Evolutionary conservation across 2,797 vertebrate species (phyloP), one percentile per base, ranked within the genome.

Genomic region (Sebastiscus tertius): DNA sequence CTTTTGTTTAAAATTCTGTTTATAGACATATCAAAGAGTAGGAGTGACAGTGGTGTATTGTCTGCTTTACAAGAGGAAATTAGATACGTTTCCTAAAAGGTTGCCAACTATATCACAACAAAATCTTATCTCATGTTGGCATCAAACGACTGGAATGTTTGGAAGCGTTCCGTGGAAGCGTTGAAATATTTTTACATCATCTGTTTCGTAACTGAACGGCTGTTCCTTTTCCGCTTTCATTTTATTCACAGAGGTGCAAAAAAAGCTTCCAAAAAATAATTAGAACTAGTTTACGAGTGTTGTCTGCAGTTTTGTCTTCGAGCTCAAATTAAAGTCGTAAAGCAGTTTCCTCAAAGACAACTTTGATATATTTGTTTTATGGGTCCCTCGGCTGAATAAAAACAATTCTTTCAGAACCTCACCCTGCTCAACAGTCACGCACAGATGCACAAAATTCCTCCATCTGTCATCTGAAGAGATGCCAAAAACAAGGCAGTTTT

Each of bases 391-490:
- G 55, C 31, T 66, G 20, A 77, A 81, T 33, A 18, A 78, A 81
- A 70, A 31, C 61, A 33, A 12, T 36, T 64, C 24, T 69, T 63
- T 39, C 7, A 36, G 67, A 69, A 16, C 27, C 14, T 22, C n/a
- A 10, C 24, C 11, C 14, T 18, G 61, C 34, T 33, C 36, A n/a
- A 3, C 58, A 24, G 75, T 66, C 72, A 75, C 62, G 67, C 79
- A 88, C 84, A 86, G 75, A 92, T 82, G 85, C 67, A 78, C 70
- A 61, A 75, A 75, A 84, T 74, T 73, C 76, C 84, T 87, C 93
- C 93, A 94, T 94, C 94, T 94, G 94, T 87, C 89, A 84, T 56
- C 59, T 72, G 52, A 85, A 46, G 67, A 75, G 56, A 80, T 84
- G 90, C 93, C 91, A 92, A 84, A 71, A 91, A 83, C 75, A 65